These are phyloP conservation scores for Pleuronectes platessa DNA, from an alignment of 2,113 vertebrate genomes.

Conservation along the genomic window DNA sequence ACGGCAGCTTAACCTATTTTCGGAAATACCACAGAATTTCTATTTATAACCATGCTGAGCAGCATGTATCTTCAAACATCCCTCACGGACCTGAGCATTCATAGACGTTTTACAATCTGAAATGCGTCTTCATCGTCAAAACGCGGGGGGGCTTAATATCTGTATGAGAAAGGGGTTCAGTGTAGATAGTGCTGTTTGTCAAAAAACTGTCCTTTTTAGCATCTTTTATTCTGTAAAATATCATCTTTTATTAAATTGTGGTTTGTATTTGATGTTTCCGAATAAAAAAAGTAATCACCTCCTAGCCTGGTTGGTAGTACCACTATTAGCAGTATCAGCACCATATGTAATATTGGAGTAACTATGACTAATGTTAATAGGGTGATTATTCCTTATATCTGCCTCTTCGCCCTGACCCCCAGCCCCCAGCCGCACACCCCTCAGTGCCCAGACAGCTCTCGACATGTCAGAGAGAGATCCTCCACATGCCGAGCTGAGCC, in stretches of 20 bases:
- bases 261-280: background rate
- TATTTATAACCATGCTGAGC: conserved; percentile 84
- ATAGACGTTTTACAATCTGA: conserved; percentile 54
- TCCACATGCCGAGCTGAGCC: conserved; percentile 56
- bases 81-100: conserved; percentile 69
- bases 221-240: conserved; percentile 1
- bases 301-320: too few relatives aligned
- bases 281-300: background rate
- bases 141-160: conserved; percentile 22
- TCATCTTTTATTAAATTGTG: background rate
- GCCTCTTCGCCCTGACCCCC: conserved; percentile 36
- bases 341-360: conserved; percentile 11
- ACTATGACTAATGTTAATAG: conserved; percentile 7
- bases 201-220: background rate
- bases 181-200: background rate
- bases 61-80: conserved; percentile 76
- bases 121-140: conserved; percentile 40
- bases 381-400: conserved; percentile 54
- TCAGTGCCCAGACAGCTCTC: conserved; percentile 52
- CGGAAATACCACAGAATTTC: conserved; percentile 83
- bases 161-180: background rate
- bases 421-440: conserved; percentile 39
- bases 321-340: background rate
- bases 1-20: conserved; percentile 89
- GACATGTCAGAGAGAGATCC: conserved; percentile 56